These are phyloP conservation scores for Strigamia transsilvanica DNA, from an alignment of 2,888 invertebrate genomes.

Conservation along the genomic window DNA sequence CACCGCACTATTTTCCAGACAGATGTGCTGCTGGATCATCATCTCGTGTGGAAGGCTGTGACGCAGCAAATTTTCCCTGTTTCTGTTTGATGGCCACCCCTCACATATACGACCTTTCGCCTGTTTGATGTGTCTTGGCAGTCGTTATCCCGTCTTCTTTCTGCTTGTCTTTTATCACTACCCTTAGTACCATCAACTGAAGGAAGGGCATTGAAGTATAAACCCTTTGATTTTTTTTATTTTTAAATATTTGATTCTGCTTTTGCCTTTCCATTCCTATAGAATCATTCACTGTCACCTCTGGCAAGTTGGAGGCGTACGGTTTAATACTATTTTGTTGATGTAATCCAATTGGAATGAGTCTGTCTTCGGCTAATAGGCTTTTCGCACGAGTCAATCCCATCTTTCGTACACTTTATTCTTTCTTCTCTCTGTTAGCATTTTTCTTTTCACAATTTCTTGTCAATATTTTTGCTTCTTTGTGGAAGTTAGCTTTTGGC, in stretches of 20 bases:
- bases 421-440: neutral
- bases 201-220: neutral
- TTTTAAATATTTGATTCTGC: neutral
- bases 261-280: neutral
- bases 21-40: slow-evolving; percentile 23
- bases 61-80: slow-evolving; percentile 9
- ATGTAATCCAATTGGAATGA: slow-evolving; percentile 34
- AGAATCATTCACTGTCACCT: slow-evolving; percentile 31
- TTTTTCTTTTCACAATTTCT: neutral
- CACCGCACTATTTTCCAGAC: neutral
- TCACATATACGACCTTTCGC: slow-evolving; percentile 8
- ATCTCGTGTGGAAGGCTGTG: slow-evolving; percentile 18
- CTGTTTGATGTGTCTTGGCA: slow-evolving; percentile 23
- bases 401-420: neutral
- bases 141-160: slow-evolving; percentile 1
- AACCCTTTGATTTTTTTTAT: slow-evolving; percentile 23
- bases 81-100: slow-evolving; percentile 11
- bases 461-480: neutral
- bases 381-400: slow-evolving; percentile 23
- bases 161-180: neutral
- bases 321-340: slow-evolving; percentile 31
- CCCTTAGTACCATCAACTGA: slow-evolving; percentile 1
- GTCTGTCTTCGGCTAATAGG: slow-evolving; percentile 31
- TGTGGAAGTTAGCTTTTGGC: neutral
- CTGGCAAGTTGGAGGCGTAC: neutral